Evolutionary conservation across 2,888 invertebrate species (phyloP).

Genomic region (Caenorhabditis uteleia): DNA sequence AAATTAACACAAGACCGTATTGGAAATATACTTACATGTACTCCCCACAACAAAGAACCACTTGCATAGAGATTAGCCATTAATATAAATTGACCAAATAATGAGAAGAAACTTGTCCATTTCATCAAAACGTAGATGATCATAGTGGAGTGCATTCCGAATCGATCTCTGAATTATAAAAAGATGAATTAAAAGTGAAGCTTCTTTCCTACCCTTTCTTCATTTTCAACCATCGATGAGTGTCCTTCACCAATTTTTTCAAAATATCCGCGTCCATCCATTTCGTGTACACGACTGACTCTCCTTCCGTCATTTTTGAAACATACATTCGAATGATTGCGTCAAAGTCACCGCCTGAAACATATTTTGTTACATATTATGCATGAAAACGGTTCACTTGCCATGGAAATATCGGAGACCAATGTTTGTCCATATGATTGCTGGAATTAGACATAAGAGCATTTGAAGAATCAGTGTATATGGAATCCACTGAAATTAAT

Average conservation of each 20-base stretch:
- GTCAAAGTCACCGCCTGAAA: slow-evolving; percentile 17
- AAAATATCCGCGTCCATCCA: slow-evolving; percentile 7
- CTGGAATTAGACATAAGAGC: slow-evolving; percentile 29
- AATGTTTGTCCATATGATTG: slow-evolving; percentile 20
- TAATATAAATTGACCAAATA: slow-evolving; percentile 19
- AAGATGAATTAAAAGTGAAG: neutral
- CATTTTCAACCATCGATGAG: slow-evolving; percentile 17
- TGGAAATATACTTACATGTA: slow-evolving; percentile 24
- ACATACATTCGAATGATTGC: slow-evolving; percentile 9
- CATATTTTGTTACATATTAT: no score
- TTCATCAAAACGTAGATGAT: slow-evolving; percentile 20
- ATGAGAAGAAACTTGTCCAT: slow-evolving; percentile 17
- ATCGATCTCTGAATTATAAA: slow-evolving; percentile 4
- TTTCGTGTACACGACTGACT: neutral
- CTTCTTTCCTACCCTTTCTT: slow-evolving; percentile 11
- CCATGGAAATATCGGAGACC: slow-evolving; percentile 29
- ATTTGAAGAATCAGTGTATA: slow-evolving; percentile 43
- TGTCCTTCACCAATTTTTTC: slow-evolving; percentile 5
- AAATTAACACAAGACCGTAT: neutral
- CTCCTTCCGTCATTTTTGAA: slow-evolving; percentile 8
- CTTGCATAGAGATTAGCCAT: slow-evolving; percentile 22
- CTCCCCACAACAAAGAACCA: slow-evolving; percentile 25
- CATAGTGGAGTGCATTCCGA: slow-evolving; percentile 28
- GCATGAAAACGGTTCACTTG: no score
- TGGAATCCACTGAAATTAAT: slow-evolving; percentile 51